Evolutionary conservation across 2,888 invertebrate genomes (phyloP), one percentile per base, ranked within the genome.

Genomic region (Chelonus formosanus): DNA sequence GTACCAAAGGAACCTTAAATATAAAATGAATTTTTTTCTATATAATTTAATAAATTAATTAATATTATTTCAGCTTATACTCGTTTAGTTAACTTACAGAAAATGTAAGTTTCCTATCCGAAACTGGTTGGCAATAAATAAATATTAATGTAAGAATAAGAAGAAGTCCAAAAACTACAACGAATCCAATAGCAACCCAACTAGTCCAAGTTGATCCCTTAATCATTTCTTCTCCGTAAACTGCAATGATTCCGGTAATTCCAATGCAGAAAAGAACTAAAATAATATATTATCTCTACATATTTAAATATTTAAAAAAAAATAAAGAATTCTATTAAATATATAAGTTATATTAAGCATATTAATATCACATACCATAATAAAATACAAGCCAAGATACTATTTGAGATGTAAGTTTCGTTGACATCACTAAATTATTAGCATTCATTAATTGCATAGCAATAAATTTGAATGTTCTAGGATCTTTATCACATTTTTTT

Each of bases 1-100:
- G 96, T 0, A 96, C 92, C 10, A 91, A 84, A 0, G 96, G 96
- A 4, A 95, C 94, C 91, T 95, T 20, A 20, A 20, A 20, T 20
- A 20, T 20, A 20, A 20, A 1, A 20, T 20, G 1, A 20, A 2
- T 20, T 20, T 20, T 20, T 20, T 20, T 20, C 20, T n/a, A 20
- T 20, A 20, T 1, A 68, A 67, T 32, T 4, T 31, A 48, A 20
- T 48, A 3, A 10, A 20, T 10, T 48, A 20, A 48, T 20, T 6
- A 44, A 31, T 10, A 4, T 48, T 48, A 20, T 3, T 48, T 20
- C 20, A 31, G 32, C 32, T 32, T 52, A 34, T 52, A 20, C 20
- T 20, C 20, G 1, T 52, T 52, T 31, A 1, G 6, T 4, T 7
- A 34, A 67, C 73, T 71, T 75, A 85, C 85, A 74, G 81, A 80